Evolutionary conservation across 1,140 invertebrate species (phyloP).

Genomic region (Acromyrmex charruanus): DNA sequence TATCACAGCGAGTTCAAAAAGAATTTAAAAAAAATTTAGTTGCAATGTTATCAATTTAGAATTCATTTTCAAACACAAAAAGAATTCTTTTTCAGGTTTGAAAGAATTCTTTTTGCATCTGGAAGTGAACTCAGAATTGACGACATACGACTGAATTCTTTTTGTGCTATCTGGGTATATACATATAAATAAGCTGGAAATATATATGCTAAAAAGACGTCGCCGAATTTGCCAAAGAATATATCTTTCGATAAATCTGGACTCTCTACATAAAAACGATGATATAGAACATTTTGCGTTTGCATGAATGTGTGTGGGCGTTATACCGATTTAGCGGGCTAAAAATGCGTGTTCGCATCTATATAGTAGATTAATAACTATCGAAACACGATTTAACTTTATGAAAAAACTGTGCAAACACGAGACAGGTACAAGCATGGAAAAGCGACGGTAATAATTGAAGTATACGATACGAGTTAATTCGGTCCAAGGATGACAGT

Average conservation of each 20-base stretch:
- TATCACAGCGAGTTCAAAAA: too few species aligned
- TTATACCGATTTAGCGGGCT: conserved; percentile 84
- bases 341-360: conserved; percentile 83
- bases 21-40: too few species aligned
- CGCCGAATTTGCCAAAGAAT: neutral
- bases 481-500: conserved; percentile 28
- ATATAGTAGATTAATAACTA: conserved; percentile 78
- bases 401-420: conserved; percentile 71
- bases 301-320: conserved; percentile 76
- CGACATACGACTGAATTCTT: too few species aligned
- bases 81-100: too few species aligned
- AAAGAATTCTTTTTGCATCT: too few species aligned
- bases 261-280: conserved; percentile 19
- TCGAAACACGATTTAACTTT: conserved; percentile 53
- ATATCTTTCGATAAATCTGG: neutral
- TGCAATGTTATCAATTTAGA: too few species aligned
- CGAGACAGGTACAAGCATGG: neutral
- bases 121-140: too few species aligned
- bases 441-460: conserved; percentile 28
- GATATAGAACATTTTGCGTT: conserved; percentile 48
- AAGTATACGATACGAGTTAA: conserved; percentile 31
- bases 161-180: too few species aligned
- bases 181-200: neutral
- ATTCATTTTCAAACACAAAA: too few species aligned
- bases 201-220: neutral